Base-by-base conservation (phyloP, 1,140 invertebrate species). In the Diploscapter pachys region DNA sequence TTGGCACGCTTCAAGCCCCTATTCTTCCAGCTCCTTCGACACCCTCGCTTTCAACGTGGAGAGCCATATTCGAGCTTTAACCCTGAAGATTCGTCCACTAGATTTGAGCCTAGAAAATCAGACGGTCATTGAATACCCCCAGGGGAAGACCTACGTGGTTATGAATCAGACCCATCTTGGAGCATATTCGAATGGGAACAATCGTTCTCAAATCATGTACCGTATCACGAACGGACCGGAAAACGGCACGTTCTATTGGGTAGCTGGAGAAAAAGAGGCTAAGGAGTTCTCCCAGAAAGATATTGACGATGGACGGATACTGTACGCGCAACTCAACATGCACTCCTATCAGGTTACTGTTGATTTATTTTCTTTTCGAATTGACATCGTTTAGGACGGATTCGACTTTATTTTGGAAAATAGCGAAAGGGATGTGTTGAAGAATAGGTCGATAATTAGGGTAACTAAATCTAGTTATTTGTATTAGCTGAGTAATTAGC, bases 211-310 rank as follows among this genome's bases (percentile, higher is more conserved):
- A 57, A 59, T 31, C 5, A 6, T 9, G 6, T 31, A 48, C 6
- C 8, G 52, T 9, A 6, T 5, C 48, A 63, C 11, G 31, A 64
- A 11, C 69, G 81, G 78, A 63, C 83, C 83, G 3, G 80, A 80
- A 74, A 85, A 85, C 77, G 83, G 83, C 66, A 81, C 84, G 48
- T 84, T 85, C 54, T 85, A 84, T 75, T 85, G 83, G 83, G 83
- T 85, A 49, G 81, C 80, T n/a, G 83, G 84, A 6, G 83, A 85
- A 62, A 85, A 84, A 64, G 81, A 85, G 72, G 84, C 82, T 3
- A 81, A 68, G 59, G 59, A 75, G 31, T 85, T 85, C 70, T 83
- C 81, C 31, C 83, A 85, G 64, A 77, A 73, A 49, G 81, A 85
- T 71, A 78, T 85, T 57, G 84, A 85, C 69, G 78, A 83, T 31